phyloP scores from a whole-genome alignment of 2,113 vertebrate species.

The Daboia siamensis region DNA sequence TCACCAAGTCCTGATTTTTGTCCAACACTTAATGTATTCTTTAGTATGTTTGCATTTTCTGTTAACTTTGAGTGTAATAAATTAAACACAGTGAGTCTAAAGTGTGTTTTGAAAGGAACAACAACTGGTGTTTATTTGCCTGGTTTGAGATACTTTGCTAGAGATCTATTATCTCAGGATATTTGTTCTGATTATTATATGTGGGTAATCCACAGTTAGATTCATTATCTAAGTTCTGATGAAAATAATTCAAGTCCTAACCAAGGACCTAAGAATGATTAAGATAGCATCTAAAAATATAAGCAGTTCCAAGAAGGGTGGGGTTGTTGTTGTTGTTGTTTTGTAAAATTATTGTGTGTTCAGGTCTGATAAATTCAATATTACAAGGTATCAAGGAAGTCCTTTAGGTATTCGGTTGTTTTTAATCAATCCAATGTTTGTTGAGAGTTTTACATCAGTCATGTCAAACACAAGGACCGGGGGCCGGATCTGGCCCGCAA shows the following conservation, averaged over 20 bases:
- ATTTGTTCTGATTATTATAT: not conserved
- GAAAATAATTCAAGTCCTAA: not conserved
- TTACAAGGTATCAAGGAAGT: not conserved
- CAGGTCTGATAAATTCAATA: not conserved
- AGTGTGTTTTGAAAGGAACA: slow-evolving; percentile 8
- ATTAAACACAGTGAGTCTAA: slow-evolving; percentile 6
- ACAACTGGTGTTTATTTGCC: slow-evolving; percentile 18
- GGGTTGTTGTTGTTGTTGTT: too few species aligned
- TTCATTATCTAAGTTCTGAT: not conserved
- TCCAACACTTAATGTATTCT: not conserved
- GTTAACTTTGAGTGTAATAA: slow-evolving; percentile 10
- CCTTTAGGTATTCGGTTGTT: not conserved
- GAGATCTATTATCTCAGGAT: not conserved
- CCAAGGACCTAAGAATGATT: too few species aligned
- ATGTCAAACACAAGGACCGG: too few species aligned
- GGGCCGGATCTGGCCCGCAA: too few species aligned
- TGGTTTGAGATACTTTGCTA: slow-evolving; percentile 7
- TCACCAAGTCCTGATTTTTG: not conserved
- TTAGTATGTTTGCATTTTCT: slow-evolving; percentile 8
- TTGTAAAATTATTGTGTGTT: not conserved
- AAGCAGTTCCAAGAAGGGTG: not conserved
- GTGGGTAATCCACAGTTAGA: not conserved
- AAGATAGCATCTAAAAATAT: not conserved
- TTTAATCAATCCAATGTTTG: not conserved
- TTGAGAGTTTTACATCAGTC: not conserved